A percentile compares a stretch with the other conserved stretches of the same genome.
These are phyloP conservation scores for Leptinotarsa texana DNA, from an alignment of 1,140 invertebrate genomes.

Conservation along the genomic window DNA sequence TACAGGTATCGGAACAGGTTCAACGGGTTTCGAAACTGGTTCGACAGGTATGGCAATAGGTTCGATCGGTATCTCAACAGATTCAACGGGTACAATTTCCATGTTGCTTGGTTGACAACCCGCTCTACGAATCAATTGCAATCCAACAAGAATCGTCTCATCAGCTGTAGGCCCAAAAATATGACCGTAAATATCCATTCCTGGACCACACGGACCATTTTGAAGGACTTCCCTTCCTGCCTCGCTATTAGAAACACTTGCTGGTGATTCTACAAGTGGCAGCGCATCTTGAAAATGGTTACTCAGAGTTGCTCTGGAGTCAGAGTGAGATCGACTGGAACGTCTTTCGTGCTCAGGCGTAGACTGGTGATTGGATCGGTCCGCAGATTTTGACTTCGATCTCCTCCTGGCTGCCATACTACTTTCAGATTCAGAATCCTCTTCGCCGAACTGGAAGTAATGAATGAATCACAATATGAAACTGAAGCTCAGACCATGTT, in stretches of 20 bases:
- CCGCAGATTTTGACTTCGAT: neutral
- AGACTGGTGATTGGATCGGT: neutral
- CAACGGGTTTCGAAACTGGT: no score
- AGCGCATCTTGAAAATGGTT: neutral
- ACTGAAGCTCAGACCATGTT: neutral
- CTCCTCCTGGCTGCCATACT: neutral
- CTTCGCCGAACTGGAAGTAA: no score
- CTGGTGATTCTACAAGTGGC: neutral
- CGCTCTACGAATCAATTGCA: conserved; percentile 17
- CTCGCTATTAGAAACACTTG: neutral
- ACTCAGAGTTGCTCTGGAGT: neutral
- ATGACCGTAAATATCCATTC: conserved; percentile 40
- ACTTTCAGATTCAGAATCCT: neutral
- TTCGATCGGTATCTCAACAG: no score
- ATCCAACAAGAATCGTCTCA: conserved; percentile 44
- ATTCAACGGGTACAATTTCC: no score
- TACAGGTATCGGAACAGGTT: no score
- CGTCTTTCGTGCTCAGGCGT: neutral
- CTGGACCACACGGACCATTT: neutral
- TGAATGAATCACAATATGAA: no score
- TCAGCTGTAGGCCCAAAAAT: conserved; percentile 46
- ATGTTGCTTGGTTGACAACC: neutral
- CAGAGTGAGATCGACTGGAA: neutral
- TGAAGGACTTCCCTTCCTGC: no score
- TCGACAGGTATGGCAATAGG: no score